phyloP scores from a whole-genome alignment of 2,113 vertebrate species.

The Camelus bactrianus region DNA sequence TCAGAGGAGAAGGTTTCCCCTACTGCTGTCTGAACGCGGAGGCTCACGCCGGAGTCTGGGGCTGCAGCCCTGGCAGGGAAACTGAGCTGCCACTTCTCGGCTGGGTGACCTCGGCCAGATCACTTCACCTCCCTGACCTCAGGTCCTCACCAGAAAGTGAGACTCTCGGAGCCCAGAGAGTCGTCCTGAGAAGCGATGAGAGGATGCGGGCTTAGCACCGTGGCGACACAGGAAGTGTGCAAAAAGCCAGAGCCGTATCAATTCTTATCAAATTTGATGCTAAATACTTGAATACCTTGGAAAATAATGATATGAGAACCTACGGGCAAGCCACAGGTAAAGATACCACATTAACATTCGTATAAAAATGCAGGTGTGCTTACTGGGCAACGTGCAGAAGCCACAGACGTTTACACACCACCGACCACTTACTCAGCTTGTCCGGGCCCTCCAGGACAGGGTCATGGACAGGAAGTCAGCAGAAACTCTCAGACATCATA shows the following conservation, averaged over 20 bases:
- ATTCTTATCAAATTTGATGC: neutral
- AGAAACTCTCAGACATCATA: neutral
- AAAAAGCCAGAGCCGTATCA: neutral
- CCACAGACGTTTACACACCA: neutral
- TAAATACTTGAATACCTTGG: neutral
- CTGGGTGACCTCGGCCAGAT: neutral
- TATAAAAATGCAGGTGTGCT: neutral
- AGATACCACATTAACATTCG: neutral
- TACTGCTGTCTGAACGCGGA: constrained; percentile 57
- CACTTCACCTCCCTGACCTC: neutral
- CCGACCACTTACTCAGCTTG: neutral
- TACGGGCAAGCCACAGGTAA: neutral
- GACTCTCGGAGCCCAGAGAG: neutral
- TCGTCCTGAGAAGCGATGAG: neutral
- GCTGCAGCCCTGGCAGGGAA: neutral
- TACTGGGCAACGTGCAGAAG: neutral
- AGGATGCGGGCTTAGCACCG: neutral
- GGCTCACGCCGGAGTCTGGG: neutral
- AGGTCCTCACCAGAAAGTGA: neutral
- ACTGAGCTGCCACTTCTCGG: neutral
- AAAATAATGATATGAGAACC: neutral
- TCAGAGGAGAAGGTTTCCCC: constrained; percentile 76
- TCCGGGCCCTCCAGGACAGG: neutral
- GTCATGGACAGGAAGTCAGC: neutral
- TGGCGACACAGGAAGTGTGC: neutral